Conservation (phyloP, 2,797 vertebrate genomes). For the Mallotus villosus region DNA sequence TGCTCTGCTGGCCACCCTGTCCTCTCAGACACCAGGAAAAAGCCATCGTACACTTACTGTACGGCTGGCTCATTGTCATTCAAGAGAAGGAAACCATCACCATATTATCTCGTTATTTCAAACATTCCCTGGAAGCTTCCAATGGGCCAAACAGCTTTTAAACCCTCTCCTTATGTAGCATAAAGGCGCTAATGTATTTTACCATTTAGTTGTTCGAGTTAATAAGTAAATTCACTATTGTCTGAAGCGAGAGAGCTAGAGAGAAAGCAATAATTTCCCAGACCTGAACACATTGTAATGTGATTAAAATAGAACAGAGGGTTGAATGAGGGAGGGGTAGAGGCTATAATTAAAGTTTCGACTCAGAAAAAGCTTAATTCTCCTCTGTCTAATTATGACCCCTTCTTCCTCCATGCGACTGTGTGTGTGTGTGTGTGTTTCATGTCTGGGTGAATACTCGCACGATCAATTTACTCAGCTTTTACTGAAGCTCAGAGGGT, state of each 20-base stretch:
- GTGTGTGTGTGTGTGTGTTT: slow-evolving; percentile 12
- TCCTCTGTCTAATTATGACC: slow-evolving; percentile 2
- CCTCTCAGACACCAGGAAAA: not conserved
- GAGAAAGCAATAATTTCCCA: slow-evolving; percentile 35
- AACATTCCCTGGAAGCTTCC: slow-evolving; percentile 19
- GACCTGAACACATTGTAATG: slow-evolving; percentile 24
- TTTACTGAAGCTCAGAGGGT: too few relatives aligned
- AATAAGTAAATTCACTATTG: slow-evolving; percentile 37
- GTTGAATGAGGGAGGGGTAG: slow-evolving; percentile 37
- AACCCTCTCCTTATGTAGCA: not conserved
- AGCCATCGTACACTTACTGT: not conserved
- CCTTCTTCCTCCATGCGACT: not conserved
- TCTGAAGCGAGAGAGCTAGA: slow-evolving; percentile 12
- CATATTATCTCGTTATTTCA: slow-evolving; percentile 21
- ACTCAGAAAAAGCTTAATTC: slow-evolving; percentile 4
- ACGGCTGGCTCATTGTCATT: slow-evolving; percentile 22
- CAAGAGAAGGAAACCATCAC: not conserved
- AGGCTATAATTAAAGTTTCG: slow-evolving; percentile 36
- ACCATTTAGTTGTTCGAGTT: slow-evolving; percentile 25
- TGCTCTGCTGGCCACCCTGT: slow-evolving; percentile 3
- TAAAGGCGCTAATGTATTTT: slow-evolving; percentile 21
- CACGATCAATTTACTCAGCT: too few relatives aligned
- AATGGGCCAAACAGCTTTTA: not conserved
- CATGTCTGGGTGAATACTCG: slow-evolving; percentile 2
- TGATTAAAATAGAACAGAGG: slow-evolving; percentile 52